Percentiles rank a stretch among this genome's conserved stretches.
Conservation (phyloP, 2,113 vertebrate genomes). For the Vidua chalybeata region DNA sequence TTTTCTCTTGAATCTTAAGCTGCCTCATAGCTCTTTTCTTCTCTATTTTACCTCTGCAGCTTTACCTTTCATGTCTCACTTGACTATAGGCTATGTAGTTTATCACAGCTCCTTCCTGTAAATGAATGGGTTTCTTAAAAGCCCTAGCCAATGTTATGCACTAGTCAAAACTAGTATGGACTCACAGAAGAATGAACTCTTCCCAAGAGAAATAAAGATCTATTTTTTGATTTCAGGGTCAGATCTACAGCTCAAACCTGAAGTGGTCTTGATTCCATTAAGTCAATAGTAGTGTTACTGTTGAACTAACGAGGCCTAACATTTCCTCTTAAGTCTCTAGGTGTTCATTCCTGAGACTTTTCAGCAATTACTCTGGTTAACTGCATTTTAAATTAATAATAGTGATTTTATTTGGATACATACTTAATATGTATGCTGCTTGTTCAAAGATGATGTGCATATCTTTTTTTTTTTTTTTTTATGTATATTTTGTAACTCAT, state of each 20-base stretch:
- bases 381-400: background rate
- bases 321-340: background rate
- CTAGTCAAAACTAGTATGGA: background rate
- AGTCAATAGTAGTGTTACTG: background rate
- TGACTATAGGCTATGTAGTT: background rate
- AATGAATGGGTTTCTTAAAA: background rate
- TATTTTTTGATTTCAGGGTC: background rate
- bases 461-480: background rate
- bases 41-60: background rate
- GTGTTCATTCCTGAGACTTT: background rate
- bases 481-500: background rate
- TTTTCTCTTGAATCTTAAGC: background rate
- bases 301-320: background rate
- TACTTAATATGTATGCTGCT: background rate
- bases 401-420: background rate
- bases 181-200: background rate
- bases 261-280: background rate
- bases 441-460: background rate
- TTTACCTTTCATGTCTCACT: background rate
- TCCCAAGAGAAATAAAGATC: background rate
- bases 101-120: background rate
- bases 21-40: background rate
- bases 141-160: background rate
- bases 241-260: background rate
- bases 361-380: background rate